Base-by-base conservation (phyloP, 2,888 invertebrate species). In the Eupithecia centaureata region DNA sequence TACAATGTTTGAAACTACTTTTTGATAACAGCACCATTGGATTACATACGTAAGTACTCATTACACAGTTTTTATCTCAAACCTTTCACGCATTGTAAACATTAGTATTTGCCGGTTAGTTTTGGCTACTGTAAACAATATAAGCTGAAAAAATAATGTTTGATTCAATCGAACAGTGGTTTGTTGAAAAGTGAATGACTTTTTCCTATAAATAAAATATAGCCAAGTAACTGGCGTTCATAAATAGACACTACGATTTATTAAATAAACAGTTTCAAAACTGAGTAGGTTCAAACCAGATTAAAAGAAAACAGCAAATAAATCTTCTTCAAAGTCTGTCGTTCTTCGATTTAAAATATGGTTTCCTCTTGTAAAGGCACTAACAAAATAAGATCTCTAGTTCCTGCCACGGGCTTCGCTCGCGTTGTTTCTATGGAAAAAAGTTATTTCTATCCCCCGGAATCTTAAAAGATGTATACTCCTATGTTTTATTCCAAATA, bases 1-100 rank as follows among this genome's bases (percentile, higher is more conserved):
- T 28, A 52, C 52, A 52, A 4, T 54, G 54, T 18, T 47, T 22
- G 52, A 69, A 71, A 70, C 57, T 67, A 59, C 47, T 56, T 77
- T 79, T 77, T 79, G 79, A 80, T 82, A 83, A 82, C 70, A 22
- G 47, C 79, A 79, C 42, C 60, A 54, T 65, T 70, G 77, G 76
- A 81, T 79, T 79, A 78, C 33, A 77, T 74, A 74, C 66, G 84
- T 85, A 82, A 83, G 84, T 83, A 82, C 54, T 65, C 58, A 69
- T 70, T 28, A 71, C 66, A 68, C 74, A 72, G 61, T 73, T 85
- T 81, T 86, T 86, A 85, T 86, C 84, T 83, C 71, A 47, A 47
- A 47, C 22, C 18, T 22, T 22, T 47, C 47, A 47, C 2, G 12
- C 10, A 22, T 22, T 76, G 83, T 86, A 86, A 85, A 86, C 83